A percentile compares a stretch with the other conserved stretches of the same genome.
These are phyloP conservation scores for Agrilus mali DNA, from an alignment of 2,888 invertebrate genomes.

Conservation along the genomic window DNA sequence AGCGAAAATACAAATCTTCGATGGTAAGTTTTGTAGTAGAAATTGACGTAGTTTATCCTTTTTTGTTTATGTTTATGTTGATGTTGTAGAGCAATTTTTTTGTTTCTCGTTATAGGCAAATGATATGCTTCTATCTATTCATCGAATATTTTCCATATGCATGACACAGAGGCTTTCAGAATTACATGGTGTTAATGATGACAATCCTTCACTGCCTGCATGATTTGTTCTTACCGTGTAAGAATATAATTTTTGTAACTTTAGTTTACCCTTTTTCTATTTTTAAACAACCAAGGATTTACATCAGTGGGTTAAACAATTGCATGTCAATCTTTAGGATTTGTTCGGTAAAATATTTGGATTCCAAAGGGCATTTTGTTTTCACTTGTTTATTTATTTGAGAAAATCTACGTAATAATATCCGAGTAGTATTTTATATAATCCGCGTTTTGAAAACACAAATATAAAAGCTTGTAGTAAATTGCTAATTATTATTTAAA, in stretches of 20 bases:
- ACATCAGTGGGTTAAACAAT: too few relatives aligned
- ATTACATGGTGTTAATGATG: slow-evolving; percentile 12
- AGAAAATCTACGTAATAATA: too few relatives aligned
- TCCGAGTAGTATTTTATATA: too few relatives aligned
- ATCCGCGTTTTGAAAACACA: too few relatives aligned
- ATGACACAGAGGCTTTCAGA: slow-evolving; percentile 34
- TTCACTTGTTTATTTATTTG: too few relatives aligned
- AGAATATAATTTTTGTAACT: slow-evolving; percentile 2
- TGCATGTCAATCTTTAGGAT: too few relatives aligned
- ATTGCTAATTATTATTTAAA: too few relatives aligned
- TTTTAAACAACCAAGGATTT: too few relatives aligned
- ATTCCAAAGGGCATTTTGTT: too few relatives aligned
- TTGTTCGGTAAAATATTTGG: too few relatives aligned
- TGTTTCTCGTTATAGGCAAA: slow-evolving; percentile 53
- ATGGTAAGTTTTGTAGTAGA: slow-evolving; percentile 63
- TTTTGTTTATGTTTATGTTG: slow-evolving; percentile 15
- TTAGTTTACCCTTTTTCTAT: neutral
- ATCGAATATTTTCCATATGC: slow-evolving; percentile 68
- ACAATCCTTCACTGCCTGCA: slow-evolving; percentile 16
- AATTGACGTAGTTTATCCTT: slow-evolving; percentile 1
- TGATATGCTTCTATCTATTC: slow-evolving; percentile 61
- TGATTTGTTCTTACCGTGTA: slow-evolving; percentile 14
- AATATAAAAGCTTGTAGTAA: too few relatives aligned
- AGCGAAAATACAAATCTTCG: slow-evolving; percentile 93
- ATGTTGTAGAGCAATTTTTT: slow-evolving; percentile 20